Conservation (phyloP, 2,113 vertebrate species). For the Prionailurus bengalensis region DNA sequence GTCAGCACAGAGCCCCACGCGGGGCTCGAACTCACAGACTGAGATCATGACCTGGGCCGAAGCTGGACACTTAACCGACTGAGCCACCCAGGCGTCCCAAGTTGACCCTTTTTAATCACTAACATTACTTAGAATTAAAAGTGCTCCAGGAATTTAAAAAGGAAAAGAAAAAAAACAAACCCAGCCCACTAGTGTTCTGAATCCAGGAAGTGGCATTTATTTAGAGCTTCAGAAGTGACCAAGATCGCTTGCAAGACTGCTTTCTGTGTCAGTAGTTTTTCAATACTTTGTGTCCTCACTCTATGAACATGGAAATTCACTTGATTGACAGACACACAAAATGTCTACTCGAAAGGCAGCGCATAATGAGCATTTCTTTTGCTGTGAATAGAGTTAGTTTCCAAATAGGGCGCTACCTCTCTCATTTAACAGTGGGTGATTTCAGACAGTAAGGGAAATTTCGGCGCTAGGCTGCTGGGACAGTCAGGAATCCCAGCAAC, state of each 20-base stretch:
- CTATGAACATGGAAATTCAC: slow-evolving; percentile 57
- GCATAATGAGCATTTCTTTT: slow-evolving; percentile 46
- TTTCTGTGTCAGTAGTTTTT: slow-evolving; percentile 19
- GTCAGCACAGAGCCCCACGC: too few species aligned
- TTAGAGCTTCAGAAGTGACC: slow-evolving; percentile 7
- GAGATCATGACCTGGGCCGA: too few species aligned
- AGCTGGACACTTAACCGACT: too few species aligned
- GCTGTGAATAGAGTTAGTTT: slow-evolving; percentile 61
- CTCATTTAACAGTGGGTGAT: slow-evolving; percentile 18
- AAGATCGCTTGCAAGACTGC: background rate
- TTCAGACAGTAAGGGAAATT: slow-evolving; percentile 57
- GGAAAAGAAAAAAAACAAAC: background rate
- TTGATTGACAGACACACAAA: slow-evolving; percentile 71
- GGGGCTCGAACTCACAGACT: too few species aligned
- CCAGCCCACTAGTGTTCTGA: background rate
- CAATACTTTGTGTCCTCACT: slow-evolving; percentile 55
- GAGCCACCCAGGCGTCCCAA: background rate
- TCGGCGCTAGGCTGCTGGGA: background rate
- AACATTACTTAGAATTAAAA: slow-evolving; percentile 61
- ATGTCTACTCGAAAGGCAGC: slow-evolving; percentile 35
- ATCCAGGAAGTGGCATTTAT: slow-evolving; percentile 3
- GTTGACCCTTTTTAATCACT: slow-evolving; percentile 22
- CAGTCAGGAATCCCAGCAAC: slow-evolving; percentile 60
- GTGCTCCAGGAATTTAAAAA: background rate
- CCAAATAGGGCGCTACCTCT: slow-evolving; percentile 13